Percentiles rank a stretch among this genome's conserved stretches.
Evolutionary conservation across 2,113 vertebrate genomes (phyloP).

Genomic region (Odontophorus gujanensis): DNA sequence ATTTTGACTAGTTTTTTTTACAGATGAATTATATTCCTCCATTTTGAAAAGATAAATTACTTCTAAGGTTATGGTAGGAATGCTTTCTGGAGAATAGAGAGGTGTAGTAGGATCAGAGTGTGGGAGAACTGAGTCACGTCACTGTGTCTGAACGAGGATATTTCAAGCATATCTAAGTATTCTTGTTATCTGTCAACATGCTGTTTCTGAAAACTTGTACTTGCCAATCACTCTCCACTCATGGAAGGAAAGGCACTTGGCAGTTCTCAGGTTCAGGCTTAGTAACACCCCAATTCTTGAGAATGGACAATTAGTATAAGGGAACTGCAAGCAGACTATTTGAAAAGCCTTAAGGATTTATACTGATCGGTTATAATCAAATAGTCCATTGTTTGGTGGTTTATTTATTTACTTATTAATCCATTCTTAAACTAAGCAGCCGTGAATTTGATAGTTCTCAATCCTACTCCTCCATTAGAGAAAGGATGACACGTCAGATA

Average conservation of each 20-base stretch:
- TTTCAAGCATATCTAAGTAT: not conserved
- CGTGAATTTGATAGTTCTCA: not conserved
- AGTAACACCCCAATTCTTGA: not conserved
- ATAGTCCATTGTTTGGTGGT: not conserved
- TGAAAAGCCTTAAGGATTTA: not conserved
- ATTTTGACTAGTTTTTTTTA: not conserved
- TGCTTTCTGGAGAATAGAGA: not conserved
- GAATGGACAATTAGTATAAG: not conserved
- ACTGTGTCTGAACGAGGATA: not conserved
- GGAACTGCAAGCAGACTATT: not conserved
- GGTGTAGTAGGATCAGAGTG: rapidly evolving
- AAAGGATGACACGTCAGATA: not conserved
- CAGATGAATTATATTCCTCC: not conserved
- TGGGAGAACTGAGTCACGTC: not conserved
- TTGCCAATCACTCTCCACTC: not conserved
- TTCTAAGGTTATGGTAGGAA: not conserved
- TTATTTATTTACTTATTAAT: not conserved
- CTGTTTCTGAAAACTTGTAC: not conserved
- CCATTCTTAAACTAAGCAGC: not conserved
- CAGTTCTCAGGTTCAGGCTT: not conserved
- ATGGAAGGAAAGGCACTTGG: not conserved
- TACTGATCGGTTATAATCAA: not conserved
- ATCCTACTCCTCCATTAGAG: not conserved
- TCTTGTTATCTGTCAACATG: not conserved
- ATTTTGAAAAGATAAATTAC: not conserved